Percentiles rank a stretch among this genome's conserved stretches.
These are phyloP conservation scores for Loxodonta africana DNA, from an alignment of 2,113 vertebrate genomes.

Conservation along the genomic window DNA sequence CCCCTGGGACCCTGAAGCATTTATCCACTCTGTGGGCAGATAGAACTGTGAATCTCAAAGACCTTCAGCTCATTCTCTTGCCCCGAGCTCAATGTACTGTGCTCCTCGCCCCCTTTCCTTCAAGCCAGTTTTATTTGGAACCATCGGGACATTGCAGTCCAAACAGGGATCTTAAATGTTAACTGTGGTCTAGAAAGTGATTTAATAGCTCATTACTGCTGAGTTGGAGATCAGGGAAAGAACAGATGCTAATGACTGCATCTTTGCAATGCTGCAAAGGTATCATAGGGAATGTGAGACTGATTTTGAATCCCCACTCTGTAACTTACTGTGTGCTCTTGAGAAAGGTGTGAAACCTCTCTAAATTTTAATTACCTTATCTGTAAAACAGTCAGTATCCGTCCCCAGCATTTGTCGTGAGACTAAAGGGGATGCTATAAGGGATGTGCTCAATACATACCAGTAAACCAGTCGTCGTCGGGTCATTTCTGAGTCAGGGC, in stretches of 20 bases:
- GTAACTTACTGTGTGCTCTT: neutral
- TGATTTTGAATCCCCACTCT: neutral
- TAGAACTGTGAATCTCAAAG: neutral
- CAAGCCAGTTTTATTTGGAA: neutral
- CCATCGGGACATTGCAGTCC: neutral
- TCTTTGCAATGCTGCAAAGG: neutral
- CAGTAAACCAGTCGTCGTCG: neutral
- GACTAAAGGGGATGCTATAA: neutral
- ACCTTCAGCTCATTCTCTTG: neutral
- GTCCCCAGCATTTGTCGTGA: neutral
- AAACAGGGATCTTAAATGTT: neutral
- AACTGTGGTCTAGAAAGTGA: neutral
- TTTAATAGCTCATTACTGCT: neutral
- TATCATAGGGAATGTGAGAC: neutral
- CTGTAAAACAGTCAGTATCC: neutral
- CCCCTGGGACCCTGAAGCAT: neutral
- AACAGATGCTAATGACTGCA: neutral
- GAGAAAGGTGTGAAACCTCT: neutral
- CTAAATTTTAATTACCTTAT: constrained; percentile 9
- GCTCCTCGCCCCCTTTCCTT: neutral
- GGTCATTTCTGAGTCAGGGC: neutral
- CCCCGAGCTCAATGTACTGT: neutral
- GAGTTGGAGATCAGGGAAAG: neutral
- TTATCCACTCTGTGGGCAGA: neutral
- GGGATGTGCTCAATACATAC: neutral